These are phyloP conservation scores for Monochamus saltuarius DNA, from an alignment of 1,140 invertebrate species.

Conservation along the genomic window DNA sequence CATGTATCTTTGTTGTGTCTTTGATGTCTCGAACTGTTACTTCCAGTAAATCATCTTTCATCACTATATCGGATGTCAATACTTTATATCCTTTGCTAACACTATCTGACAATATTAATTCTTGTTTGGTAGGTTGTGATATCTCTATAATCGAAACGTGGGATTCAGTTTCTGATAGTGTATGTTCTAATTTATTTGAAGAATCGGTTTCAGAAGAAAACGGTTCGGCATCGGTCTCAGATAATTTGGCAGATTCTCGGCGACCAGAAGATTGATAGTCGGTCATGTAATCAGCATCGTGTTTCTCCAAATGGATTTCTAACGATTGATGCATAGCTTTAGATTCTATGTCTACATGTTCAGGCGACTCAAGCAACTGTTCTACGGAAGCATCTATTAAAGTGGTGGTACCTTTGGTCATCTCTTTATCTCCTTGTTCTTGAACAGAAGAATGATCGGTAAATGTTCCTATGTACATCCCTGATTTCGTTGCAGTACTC, in stretches of 20 bases:
- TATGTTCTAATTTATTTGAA: conserved; percentile 23
- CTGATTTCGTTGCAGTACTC: too few species aligned
- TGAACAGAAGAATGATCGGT: too few species aligned
- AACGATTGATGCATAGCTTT: not conserved
- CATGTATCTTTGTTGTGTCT: not conserved
- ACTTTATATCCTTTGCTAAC: conserved; percentile 12
- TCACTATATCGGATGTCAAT: conserved; percentile 31
- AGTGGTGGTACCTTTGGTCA: not conserved
- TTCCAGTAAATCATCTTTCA: conserved; percentile 52
- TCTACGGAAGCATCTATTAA: conserved; percentile 1
- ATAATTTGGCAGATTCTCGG: conserved; percentile 26
- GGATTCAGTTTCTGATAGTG: conserved; percentile 10
- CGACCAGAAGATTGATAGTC: not conserved
- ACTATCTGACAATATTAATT: not conserved
- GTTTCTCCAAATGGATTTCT: not conserved
- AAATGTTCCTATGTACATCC: too few species aligned
- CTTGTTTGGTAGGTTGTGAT: not conserved
- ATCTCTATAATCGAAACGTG: conserved; percentile 20
- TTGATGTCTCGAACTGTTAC: conserved; percentile 42
- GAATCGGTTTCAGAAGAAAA: conserved; percentile 46
- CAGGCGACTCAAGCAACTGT: conserved; percentile 2
- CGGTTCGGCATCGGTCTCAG: conserved; percentile 43
- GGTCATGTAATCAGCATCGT: not conserved
- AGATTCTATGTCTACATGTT: not conserved
- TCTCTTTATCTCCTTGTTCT: not conserved